phyloP scores from a whole-genome alignment of 2,888 invertebrate species.

The Dasypogon diadema region DNA sequence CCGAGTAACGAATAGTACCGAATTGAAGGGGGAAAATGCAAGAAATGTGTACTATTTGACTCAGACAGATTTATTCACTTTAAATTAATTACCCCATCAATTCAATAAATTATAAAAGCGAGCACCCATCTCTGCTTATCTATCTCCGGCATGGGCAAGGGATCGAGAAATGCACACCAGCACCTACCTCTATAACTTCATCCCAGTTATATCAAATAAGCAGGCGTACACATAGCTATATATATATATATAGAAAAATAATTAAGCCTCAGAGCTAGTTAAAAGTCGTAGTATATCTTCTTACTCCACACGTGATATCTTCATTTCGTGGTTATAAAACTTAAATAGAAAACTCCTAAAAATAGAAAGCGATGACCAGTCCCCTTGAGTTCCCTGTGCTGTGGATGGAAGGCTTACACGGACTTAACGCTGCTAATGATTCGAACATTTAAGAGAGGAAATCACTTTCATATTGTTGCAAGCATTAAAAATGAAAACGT shows the following conservation, averaged over 20 bases:
- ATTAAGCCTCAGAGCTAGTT: constrained; percentile 25
- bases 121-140: constrained; percentile 53
- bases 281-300: neutral
- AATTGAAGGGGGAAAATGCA: constrained; percentile 51
- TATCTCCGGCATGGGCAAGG: neutral
- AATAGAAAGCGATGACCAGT: constrained; percentile 12
- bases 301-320: constrained; percentile 38
- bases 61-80: constrained; percentile 59
- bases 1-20: constrained; percentile 43
- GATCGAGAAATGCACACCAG: neutral
- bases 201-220: constrained; percentile 30
- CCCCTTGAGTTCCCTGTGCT: constrained; percentile 11
- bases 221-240: neutral
- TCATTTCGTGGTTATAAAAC: constrained; percentile 33
- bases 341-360: constrained; percentile 24
- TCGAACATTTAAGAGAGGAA: constrained; percentile 7
- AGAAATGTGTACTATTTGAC: constrained; percentile 59
- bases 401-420: neutral
- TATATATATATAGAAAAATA: constrained; percentile 36
- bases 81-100: constrained; percentile 61
- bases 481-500: constrained; percentile 48
- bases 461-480: neutral
- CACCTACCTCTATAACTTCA: neutral
- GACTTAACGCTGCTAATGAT: neutral
- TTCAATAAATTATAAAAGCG: constrained; percentile 59